Conservation (phyloP, 2,797 vertebrate genomes). For the Notolabrus celidotus region DNA sequence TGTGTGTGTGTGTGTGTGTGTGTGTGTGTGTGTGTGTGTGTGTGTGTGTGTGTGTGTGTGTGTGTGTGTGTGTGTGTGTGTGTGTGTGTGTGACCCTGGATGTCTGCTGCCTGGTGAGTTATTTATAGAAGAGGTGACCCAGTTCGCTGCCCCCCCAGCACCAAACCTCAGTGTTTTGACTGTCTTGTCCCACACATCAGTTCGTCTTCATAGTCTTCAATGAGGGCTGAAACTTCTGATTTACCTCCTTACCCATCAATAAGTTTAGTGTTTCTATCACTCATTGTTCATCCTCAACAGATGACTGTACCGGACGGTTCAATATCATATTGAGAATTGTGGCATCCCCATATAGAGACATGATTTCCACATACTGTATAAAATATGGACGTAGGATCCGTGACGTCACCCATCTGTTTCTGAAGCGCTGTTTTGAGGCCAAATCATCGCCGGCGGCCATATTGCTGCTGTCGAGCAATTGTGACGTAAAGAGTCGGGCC, state of each 20-base stretch:
- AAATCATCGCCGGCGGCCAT: too few species aligned
- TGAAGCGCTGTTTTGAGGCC: too few species aligned
- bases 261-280: not conserved
- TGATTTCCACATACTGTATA: too few species aligned
- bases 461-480: too few species aligned
- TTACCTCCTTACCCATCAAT: not conserved
- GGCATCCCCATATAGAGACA: too few species aligned
- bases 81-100: conserved; percentile 72
- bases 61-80: conserved; percentile 22
- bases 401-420: too few species aligned
- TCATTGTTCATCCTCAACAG: too few species aligned
- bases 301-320: too few species aligned
- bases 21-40: conserved; percentile 35
- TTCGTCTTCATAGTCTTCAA: conserved; percentile 18
- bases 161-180: conserved; percentile 50
- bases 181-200: conserved; percentile 38
- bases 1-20: conserved; percentile 68
- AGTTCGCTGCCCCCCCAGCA: conserved; percentile 75
- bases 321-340: too few species aligned
- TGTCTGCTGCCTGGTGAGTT: conserved; percentile 78
- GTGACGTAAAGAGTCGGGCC: too few species aligned
- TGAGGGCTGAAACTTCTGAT: too few species aligned
- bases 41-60: conserved; percentile 33
- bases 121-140: conserved; percentile 84
- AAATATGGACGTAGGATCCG: too few species aligned